A percentile compares a stretch with the other conserved stretches of the same genome.
These are phyloP conservation scores for Zeugodacus cucurbitae DNA, from an alignment of 1,140 invertebrate species.

Conservation along the genomic window DNA sequence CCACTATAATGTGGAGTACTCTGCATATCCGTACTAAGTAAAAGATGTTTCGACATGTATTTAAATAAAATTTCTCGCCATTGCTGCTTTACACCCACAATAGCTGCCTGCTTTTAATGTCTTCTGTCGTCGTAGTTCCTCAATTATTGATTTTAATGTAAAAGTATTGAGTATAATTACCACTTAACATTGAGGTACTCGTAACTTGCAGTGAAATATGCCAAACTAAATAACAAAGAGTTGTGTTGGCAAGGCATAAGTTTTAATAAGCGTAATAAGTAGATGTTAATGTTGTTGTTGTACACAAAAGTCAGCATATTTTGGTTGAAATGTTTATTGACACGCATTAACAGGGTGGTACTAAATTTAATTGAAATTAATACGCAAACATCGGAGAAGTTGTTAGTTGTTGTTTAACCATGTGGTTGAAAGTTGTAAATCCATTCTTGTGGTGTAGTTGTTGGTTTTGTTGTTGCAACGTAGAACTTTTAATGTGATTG, in stretches of 20 bases:
- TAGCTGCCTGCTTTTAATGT: neutral
- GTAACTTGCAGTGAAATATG: neutral
- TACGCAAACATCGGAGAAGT: neutral
- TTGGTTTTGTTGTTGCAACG: neutral
- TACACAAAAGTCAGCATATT: neutral
- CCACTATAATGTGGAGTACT: too few species aligned
- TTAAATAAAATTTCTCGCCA: neutral
- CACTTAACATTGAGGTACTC: neutral
- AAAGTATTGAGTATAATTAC: neutral
- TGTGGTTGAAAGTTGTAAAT: neutral
- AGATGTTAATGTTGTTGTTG: neutral
- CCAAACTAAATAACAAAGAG: neutral
- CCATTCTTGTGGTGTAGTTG: neutral
- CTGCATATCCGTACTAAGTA: too few species aligned
- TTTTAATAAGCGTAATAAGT: neutral
- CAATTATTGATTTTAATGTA: neutral
- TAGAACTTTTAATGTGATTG: neutral
- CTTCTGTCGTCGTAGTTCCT: neutral
- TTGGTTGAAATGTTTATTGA: neutral
- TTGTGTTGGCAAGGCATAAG: neutral
- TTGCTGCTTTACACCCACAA: neutral
- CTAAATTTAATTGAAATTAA: conserved; percentile 3
- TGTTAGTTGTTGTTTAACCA: neutral
- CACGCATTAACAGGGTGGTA: neutral
- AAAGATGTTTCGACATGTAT: neutral